Base-by-base conservation (phyloP, 2,888 invertebrate genomes). In the Andrena camellia region DNA sequence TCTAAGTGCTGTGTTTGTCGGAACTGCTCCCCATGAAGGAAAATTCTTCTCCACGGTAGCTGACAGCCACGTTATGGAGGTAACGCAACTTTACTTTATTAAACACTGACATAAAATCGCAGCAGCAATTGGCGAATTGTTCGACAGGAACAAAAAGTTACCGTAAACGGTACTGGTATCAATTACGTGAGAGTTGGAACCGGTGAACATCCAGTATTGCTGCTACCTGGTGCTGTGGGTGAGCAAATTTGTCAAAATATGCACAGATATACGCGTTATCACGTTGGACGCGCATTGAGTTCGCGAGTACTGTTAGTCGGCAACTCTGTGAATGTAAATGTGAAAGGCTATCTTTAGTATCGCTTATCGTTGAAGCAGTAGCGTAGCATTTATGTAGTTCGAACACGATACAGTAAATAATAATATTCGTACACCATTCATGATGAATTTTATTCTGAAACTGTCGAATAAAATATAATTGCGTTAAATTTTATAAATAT, bases 201-300 rank as follows among this genome's bases (percentile, higher is more conserved):
- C 48, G 96, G 95, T n/a, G 93, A 95, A 60, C 94, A 95, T 86
- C 91, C 95, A 31, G 92, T 98, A 0, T 93, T 98, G 4, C 95
- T 97, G 79, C 95, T 98, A 92, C 98, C 98, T 0, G 98, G 98
- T 54, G 97, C 97, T 0, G 92, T 98, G 42, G 98, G 95, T 95
- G 91, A 91, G 89, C 84, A 48, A 63, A n/a, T 50, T 17, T 7
- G 5, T 4, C 2, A 72, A 52, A 73, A 69, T 31, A 17, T 17
- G 5, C 8, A 4, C 42, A 42, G 17, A 17, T 17, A 42, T 17
- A 4, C 17, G 17, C 17, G 13, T 42, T 42, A 42, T 42, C 42
- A 42, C 13, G 4, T 42, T 17, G 17, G 17, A 1, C 4, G 42
- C 13, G 17, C 42, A 17, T 42, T 42, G 1, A 17, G 17, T 10